A percentile compares a stretch with the other conserved stretches of the same genome.
These are phyloP conservation scores for Sigmodon hispidus DNA, from an alignment of 2,113 vertebrate species.

Conservation along the genomic window DNA sequence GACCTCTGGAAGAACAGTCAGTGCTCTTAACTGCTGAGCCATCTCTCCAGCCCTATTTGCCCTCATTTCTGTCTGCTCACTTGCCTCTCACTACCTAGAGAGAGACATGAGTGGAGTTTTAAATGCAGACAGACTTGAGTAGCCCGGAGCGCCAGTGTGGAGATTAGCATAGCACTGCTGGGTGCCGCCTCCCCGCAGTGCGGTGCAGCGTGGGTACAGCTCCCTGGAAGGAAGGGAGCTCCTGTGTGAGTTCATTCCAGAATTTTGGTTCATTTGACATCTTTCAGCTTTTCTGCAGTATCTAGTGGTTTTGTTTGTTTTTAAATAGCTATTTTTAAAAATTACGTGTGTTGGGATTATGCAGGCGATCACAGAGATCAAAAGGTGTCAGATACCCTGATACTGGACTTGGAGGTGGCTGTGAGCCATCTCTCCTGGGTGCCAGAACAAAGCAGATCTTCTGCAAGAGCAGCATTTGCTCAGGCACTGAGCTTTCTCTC, in stretches of 20 bases:
- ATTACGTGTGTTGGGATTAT: neutral
- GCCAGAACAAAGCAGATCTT: neutral
- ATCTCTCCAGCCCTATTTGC: too few species aligned
- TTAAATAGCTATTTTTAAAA: neutral
- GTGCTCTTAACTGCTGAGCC: too few species aligned
- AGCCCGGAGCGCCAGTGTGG: neutral
- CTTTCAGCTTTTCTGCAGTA: neutral
- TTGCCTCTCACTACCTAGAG: neutral
- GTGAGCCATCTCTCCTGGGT: neutral
- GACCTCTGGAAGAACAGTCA: too few species aligned
- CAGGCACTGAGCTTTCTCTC: neutral
- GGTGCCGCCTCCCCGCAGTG: neutral
- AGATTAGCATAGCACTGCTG: neutral
- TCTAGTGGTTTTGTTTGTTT: neutral
- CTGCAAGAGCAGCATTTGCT: neutral
- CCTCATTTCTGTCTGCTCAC: constrained; percentile 23
- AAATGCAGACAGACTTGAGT: neutral
- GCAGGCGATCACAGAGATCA: neutral
- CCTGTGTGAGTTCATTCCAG: too few species aligned
- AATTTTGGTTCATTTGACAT: neutral
- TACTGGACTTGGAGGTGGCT: neutral
- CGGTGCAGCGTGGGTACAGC: neutral
- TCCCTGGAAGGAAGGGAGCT: neutral
- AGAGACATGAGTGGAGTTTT: neutral
- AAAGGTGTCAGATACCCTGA: neutral